Conservation (phyloP, 1,140 invertebrate genomes). For the Paralvinella palmiformis region DNA sequence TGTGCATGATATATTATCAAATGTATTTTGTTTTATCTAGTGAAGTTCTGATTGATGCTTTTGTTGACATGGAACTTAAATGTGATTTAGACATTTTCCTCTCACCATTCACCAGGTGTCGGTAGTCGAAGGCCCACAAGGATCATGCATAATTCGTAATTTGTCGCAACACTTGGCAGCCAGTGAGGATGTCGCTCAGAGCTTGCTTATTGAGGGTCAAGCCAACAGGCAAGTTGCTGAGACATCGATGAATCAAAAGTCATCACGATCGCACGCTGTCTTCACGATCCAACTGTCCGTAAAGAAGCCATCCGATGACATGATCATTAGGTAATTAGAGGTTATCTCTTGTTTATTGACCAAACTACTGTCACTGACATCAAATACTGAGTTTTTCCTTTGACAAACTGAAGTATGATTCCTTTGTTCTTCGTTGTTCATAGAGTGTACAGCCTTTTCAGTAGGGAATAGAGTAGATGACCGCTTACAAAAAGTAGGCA, state of each 20-base stretch:
- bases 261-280: constrained; percentile 63
- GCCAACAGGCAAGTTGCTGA: constrained; percentile 25
- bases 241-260: constrained; percentile 62
- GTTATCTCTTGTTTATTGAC: no score
- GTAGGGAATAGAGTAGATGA: no score
- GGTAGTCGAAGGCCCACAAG: constrained; percentile 18
- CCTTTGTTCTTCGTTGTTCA: no score
- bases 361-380: no score
- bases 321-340: constrained; percentile 7
- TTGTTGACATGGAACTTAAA: not conserved
- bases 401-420: no score
- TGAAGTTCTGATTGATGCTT: no score
- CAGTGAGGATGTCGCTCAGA: constrained; percentile 22
- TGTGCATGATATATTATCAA: no score
- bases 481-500: no score
- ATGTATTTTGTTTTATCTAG: no score
- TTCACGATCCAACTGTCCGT: constrained; percentile 59
- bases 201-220: constrained; percentile 20
- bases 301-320: constrained; percentile 31
- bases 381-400: no score
- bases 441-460: no score
- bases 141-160: constrained; percentile 16
- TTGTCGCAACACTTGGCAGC: constrained; percentile 14
- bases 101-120: no score
- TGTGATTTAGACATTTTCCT: not conserved